Base-by-base conservation (phyloP, 2,113 vertebrate genomes). In the Natator depressus region DNA sequence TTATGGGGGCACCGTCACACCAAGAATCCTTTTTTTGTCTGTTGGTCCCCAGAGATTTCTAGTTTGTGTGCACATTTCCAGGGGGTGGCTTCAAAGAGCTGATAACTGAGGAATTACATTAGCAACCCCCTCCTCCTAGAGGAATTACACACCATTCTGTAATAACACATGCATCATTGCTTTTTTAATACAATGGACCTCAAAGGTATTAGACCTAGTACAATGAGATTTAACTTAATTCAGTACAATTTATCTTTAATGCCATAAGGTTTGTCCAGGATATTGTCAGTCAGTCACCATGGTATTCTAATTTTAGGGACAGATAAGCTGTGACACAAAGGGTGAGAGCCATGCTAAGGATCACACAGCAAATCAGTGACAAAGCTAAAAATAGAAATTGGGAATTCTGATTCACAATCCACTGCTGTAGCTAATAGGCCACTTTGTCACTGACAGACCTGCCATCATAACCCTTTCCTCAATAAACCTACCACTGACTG, bases 341-440 rank as follows among this genome's bases (percentile, higher is more conserved):
- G 76, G 24, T 80, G 83, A 93, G 51, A 76, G 84, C 35, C 0
- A 0, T 51, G n/a, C n/a, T 25, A 75, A 42, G 4, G 4, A 69
- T 85, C 81, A 4, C 20, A 25, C 0, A 7, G 69, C 69, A 85
- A 80, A 49, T 80, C 59, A 47, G 54, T 22, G 65, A 38, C 65
- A 72, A 72, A 38, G 65, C n/a, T 10, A 9, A 38, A 38, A 22
- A 72, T 38, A 72, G n/a, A 72, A 22, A 8, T n/a, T 8, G 22
- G 78, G 47, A 88, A 88, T 46, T 29, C 90, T 42, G 0, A 31
- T 55, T 91, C 54, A 22, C n/a, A 78, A 19, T 51, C 49, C 24
- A 79, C 53, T 78, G 6, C 5, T 27, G 3, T 55, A 57, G 0
- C 38, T 42, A 75, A 10, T 0, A 51, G 78, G 2, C 8, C 79